A percentile compares a stretch with the other conserved stretches of the same genome.
Conservation (phyloP, 2,797 vertebrate species). For the Nasua narica region DNA sequence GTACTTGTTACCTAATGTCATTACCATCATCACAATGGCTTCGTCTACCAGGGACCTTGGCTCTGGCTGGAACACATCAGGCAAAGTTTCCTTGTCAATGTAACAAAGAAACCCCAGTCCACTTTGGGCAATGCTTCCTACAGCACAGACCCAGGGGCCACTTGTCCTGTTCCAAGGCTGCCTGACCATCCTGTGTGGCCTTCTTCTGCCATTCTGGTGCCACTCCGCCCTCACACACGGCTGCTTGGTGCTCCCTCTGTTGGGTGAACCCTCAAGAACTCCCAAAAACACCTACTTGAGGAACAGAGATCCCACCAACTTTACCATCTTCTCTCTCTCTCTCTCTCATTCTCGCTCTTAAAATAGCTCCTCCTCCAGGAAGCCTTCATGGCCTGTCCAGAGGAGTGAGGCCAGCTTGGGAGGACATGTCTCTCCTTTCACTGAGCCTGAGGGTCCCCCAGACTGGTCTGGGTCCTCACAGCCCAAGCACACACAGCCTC, state of each 20-base stretch:
- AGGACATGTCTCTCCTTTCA: not conserved
- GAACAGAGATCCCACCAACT: not conserved
- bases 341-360: not conserved
- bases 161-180: not conserved
- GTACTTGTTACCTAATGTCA: not conserved
- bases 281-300: not conserved
- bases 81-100: not conserved
- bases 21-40: not conserved
- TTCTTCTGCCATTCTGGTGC: not conserved
- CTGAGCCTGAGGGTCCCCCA: too few species aligned
- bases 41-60: not conserved
- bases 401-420: not conserved
- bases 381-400: not conserved
- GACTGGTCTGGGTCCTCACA: not conserved
- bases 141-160: not conserved
- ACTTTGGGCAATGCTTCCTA: not conserved
- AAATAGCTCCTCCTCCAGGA: not conserved
- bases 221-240: not conserved
- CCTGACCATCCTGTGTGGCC: not conserved
- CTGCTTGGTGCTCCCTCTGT: not conserved
- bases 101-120: not conserved
- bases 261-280: not conserved
- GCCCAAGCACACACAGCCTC: not conserved
- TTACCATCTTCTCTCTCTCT: not conserved
- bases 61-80: too few species aligned